Percentiles rank a stretch among this genome's conserved stretches.
Conservation (phyloP, 2,888 invertebrate genomes). For the Drosophila anceps region DNA sequence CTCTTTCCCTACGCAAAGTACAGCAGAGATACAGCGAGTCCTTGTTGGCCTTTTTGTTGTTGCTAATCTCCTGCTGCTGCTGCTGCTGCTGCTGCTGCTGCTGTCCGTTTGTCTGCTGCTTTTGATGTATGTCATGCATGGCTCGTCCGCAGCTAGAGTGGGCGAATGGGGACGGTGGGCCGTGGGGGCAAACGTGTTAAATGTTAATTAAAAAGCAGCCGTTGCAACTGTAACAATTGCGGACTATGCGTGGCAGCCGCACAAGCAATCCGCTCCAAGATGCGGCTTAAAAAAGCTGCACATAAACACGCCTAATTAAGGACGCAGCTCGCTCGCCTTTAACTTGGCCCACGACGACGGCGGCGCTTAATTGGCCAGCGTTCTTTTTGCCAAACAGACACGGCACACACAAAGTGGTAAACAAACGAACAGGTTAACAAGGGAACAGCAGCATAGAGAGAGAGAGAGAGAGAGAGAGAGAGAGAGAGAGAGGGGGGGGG, state of each 20-base stretch:
- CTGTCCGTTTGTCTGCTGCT: slow-evolving; percentile 48
- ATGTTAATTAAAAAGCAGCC: slow-evolving; percentile 77
- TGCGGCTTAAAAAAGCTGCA: slow-evolving; percentile 61
- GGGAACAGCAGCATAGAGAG: slow-evolving; percentile 9
- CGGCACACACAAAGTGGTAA: slow-evolving; percentile 46
- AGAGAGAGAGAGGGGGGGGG: slow-evolving; percentile 17
- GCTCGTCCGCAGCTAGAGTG: slow-evolving; percentile 33
- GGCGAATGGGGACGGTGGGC: slow-evolving; percentile 9
- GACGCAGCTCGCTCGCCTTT: slow-evolving; percentile 38
- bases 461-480: slow-evolving; percentile 11
- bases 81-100: slow-evolving; percentile 37
- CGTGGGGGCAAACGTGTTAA: slow-evolving; percentile 66
- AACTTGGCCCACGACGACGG: slow-evolving; percentile 15
- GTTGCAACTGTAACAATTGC: slow-evolving; percentile 40
- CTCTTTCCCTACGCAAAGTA: slow-evolving; percentile 1
- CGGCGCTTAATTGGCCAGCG: slow-evolving; percentile 69
- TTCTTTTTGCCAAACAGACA: slow-evolving; percentile 61
- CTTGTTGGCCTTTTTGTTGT: slow-evolving; percentile 31
- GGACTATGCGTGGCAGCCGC: not conserved
- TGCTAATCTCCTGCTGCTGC: slow-evolving; percentile 43
- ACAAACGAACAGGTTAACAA: slow-evolving; percentile 68
- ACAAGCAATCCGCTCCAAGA: slow-evolving; percentile 40
- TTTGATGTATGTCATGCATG: slow-evolving; percentile 77
- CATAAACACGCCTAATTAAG: slow-evolving; percentile 79
- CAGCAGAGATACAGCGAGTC: slow-evolving; percentile 3